Percentiles rank a stretch among this genome's conserved stretches.
phyloP scores from a whole-genome alignment of 2,797 vertebrate species.

The Tiaroga cobitis region DNA sequence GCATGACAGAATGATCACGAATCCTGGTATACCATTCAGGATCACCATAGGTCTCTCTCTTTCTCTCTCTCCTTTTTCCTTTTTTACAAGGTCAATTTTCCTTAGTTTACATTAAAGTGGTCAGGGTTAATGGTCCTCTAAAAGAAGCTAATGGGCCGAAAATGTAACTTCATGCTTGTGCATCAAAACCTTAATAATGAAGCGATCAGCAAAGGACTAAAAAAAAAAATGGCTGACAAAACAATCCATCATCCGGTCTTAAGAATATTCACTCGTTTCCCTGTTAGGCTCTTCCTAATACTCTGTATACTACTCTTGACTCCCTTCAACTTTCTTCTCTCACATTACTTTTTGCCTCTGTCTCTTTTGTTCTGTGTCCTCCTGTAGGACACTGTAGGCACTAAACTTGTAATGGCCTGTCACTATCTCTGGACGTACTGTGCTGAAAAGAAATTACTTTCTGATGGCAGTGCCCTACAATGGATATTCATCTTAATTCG shows the following conservation, averaged over 20 bases:
- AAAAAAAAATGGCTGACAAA: not conserved
- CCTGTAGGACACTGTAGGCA: conserved; percentile 35
- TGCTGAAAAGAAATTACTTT: conserved; percentile 50
- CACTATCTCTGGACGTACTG: conserved; percentile 46
- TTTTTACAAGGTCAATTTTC: conserved; percentile 29
- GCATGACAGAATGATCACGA: not conserved
- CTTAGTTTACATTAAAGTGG: conserved; percentile 13
- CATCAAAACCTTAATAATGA: conserved; percentile 41
- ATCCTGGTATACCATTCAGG: not conserved
- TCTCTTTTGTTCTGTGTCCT: conserved; percentile 39
- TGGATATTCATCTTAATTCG: conserved; percentile 47
- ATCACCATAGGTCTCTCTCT: not conserved
- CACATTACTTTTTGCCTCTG: not conserved
- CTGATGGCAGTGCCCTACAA: conserved; percentile 43
- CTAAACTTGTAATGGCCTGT: conserved; percentile 51
- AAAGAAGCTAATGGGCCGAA: conserved; percentile 29
- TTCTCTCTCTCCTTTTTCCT: not conserved
- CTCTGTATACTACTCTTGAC: conserved; percentile 8
- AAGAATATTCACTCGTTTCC: conserved; percentile 5
- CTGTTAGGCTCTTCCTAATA: conserved; percentile 5
- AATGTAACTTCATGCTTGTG: conserved; percentile 28
- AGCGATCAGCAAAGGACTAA: conserved; percentile 14
- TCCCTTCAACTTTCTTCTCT: conserved; percentile 7
- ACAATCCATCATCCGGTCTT: conserved; percentile 12
- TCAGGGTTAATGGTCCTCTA: conserved; percentile 26